Evolutionary conservation across 2,797 vertebrate species (phyloP).

Genomic region (Galaxias olidus): DNA sequence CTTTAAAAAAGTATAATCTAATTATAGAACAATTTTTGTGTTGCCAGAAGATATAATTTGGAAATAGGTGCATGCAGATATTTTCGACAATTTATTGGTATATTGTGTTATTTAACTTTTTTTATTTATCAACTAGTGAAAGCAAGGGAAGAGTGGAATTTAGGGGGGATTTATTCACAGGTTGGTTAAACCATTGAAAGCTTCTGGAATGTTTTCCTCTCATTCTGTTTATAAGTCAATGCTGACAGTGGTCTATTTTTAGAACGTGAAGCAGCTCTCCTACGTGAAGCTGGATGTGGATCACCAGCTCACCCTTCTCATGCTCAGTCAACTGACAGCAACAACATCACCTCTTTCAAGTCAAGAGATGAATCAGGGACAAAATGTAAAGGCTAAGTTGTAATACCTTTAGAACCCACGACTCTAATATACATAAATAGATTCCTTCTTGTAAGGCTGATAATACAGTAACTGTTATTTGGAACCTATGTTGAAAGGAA

Average conservation of each 20-base stretch:
- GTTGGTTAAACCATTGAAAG: neutral
- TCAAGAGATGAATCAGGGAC: conserved; percentile 41
- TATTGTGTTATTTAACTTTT: no score
- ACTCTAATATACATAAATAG: no score
- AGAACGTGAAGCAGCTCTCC: conserved; percentile 65
- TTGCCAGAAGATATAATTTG: neutral
- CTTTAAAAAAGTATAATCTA: conserved; percentile 12
- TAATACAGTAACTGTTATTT: no score
- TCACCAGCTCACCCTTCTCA: conserved; percentile 17
- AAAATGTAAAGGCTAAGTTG: conserved; percentile 28
- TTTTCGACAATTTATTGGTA: no score
- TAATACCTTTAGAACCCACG: no score
- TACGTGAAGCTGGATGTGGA: conserved; percentile 28
- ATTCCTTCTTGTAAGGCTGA: no score
- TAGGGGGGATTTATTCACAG: no score
- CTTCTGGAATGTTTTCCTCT: neutral
- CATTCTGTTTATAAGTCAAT: neutral
- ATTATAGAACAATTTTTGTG: neutral
- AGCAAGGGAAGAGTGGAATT: no score
- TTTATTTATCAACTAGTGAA: no score
- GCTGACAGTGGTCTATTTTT: conserved; percentile 11
- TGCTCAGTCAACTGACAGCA: neutral
- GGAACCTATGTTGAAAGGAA: no score
- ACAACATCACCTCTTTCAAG: conserved; percentile 29
- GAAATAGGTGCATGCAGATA: no score